A percentile compares a stretch with the other conserved stretches of the same genome.
These are phyloP conservation scores for Choristoneura rosaceana DNA, from an alignment of 2,888 invertebrate genomes.

Conservation along the genomic window DNA sequence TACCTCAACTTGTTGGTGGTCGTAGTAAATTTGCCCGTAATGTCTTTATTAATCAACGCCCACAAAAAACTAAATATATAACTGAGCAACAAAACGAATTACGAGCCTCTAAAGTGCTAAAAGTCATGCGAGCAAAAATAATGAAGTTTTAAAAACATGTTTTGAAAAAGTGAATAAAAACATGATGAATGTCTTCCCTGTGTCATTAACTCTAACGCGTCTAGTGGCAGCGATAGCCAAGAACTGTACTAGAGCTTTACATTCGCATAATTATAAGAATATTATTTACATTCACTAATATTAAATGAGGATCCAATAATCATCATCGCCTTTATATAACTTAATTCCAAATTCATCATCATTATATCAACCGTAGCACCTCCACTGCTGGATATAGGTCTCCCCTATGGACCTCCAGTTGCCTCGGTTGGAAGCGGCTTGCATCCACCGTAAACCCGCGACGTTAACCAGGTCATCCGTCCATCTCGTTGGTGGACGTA, in stretches of 20 bases:
- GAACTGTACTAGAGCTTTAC: constrained; percentile 9
- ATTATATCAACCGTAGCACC: no score
- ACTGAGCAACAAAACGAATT: constrained; percentile 45
- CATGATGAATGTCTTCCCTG: constrained; percentile 49
- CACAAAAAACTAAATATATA: constrained; percentile 48
- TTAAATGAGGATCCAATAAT: no score
- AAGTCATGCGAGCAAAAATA: constrained; percentile 45
- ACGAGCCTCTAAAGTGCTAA: constrained; percentile 45
- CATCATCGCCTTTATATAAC: no score
- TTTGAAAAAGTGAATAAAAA: constrained; percentile 46
- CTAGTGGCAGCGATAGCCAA: constrained; percentile 28
- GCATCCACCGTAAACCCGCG: no score
- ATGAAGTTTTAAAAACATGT: constrained; percentile 49
- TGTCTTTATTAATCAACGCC: constrained; percentile 51
- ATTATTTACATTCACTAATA: neutral
- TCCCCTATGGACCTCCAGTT: no score
- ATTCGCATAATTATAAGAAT: neutral
- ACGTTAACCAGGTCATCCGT: no score
- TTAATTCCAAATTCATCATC: no score
- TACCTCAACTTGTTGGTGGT: constrained; percentile 36
- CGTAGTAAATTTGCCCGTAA: constrained; percentile 52
- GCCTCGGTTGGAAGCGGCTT: no score
- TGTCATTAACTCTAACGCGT: constrained; percentile 44
- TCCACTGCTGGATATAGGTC: no score
- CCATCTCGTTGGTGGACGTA: no score